Percentiles rank a stretch among this genome's conserved stretches.
phyloP scores from a whole-genome alignment of 2,113 vertebrate species.

The Hypanus sabinus region DNA sequence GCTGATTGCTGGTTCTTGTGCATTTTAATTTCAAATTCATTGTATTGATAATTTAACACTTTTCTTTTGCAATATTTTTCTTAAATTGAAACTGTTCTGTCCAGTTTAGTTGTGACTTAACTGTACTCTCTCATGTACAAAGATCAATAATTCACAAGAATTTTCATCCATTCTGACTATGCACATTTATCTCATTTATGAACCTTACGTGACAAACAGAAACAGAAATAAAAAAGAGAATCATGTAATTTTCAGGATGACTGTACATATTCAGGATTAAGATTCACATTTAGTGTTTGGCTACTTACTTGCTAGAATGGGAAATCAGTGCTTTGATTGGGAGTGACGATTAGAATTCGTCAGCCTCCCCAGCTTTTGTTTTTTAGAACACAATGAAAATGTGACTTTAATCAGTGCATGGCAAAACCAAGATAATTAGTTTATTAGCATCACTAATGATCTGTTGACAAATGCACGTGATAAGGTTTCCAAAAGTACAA shows the following conservation, averaged over 20 bases:
- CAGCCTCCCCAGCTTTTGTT: slow-evolving; percentile 45
- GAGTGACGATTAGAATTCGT: slow-evolving; percentile 44
- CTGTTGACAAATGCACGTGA: slow-evolving; percentile 63
- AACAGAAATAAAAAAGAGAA: background rate
- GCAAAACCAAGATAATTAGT: slow-evolving; percentile 60
- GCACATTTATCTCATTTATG: background rate
- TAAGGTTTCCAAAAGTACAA: slow-evolving; percentile 52
- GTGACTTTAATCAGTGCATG: slow-evolving; percentile 53
- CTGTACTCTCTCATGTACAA: background rate
- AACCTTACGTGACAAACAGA: too few species aligned
- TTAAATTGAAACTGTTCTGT: background rate
- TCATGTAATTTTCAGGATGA: background rate
- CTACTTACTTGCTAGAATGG: slow-evolving; percentile 46
- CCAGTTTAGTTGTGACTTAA: background rate
- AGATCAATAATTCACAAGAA: too few species aligned
- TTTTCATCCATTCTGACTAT: background rate
- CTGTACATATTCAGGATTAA: slow-evolving; percentile 40
- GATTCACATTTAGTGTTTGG: slow-evolving; percentile 49
- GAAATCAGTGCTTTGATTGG: slow-evolving; percentile 50
- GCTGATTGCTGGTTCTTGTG: background rate
- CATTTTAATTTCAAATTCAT: background rate
- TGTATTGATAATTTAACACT: background rate
- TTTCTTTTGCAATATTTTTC: background rate
- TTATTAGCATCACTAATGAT: slow-evolving; percentile 53
- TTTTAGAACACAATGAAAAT: slow-evolving; percentile 52